Evolutionary conservation across 1,140 invertebrate genomes (phyloP).

Genomic region (Caenorhabditis elegans): DNA sequence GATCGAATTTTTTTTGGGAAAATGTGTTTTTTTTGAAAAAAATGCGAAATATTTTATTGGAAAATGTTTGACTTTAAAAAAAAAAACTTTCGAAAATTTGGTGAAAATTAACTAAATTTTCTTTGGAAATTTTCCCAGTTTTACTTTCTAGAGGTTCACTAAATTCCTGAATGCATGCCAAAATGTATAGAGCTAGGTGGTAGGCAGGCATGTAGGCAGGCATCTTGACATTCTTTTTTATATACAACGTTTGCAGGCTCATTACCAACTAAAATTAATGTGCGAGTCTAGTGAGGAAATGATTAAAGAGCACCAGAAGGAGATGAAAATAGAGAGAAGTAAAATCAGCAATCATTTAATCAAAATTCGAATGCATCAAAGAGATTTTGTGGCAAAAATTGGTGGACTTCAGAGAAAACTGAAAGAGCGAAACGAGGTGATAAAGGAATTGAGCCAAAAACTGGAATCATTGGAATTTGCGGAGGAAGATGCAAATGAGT

Average conservation of each 20-base stretch:
- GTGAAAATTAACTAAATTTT: too few relatives aligned
- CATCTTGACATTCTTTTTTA: too few relatives aligned
- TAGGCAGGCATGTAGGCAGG: too few relatives aligned
- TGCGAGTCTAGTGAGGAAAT: background rate
- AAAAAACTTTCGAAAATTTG: too few relatives aligned
- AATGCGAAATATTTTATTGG: too few relatives aligned
- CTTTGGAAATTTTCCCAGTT: too few relatives aligned
- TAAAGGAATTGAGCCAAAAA: background rate
- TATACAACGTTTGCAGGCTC: background rate
- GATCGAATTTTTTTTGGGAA: too few relatives aligned
- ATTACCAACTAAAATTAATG: background rate
- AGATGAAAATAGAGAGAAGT: background rate
- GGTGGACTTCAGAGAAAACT: conserved; percentile 13
- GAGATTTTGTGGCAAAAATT: background rate
- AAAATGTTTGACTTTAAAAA: too few relatives aligned
- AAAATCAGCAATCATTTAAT: background rate
- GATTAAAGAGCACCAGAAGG: background rate
- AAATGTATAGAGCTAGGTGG: too few relatives aligned
- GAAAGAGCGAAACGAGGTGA: background rate
- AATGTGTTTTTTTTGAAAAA: too few relatives aligned
- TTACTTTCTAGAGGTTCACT: too few relatives aligned
- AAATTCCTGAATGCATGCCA: too few relatives aligned
- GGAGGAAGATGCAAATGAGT: background rate
- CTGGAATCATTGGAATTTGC: background rate
- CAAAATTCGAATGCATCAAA: background rate